Evolutionary conservation across 2,888 invertebrate genomes (phyloP).

Genomic region (Callyntrura guangdongensis): DNA sequence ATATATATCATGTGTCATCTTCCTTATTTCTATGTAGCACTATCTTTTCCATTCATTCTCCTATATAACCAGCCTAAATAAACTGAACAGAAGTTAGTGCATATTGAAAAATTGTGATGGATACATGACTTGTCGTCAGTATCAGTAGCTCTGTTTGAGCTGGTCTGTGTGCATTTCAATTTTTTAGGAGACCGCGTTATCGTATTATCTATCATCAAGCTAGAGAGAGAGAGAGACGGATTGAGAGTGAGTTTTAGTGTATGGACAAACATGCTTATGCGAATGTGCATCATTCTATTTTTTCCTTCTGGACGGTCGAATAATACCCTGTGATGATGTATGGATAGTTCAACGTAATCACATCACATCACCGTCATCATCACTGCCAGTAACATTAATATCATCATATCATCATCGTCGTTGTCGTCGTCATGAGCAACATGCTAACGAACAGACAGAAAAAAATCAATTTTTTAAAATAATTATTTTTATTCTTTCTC

Average conservation of each 20-base stretch:
- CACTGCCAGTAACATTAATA: neutral
- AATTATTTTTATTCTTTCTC: neutral
- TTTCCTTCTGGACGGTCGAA: neutral
- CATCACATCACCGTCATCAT: constrained; percentile 33
- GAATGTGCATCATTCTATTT: constrained; percentile 21
- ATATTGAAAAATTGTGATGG: neutral
- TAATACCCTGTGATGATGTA: neutral
- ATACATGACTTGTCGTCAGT: too few relatives aligned
- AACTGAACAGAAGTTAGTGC: neutral
- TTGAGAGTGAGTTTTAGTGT: neutral
- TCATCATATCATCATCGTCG: neutral
- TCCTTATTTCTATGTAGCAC: constrained; percentile 11
- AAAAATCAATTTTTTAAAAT: constrained; percentile 23
- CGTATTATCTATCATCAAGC: constrained; percentile 15
- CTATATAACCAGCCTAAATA: neutral
- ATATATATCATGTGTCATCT: constrained; percentile 22
- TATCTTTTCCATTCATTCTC: constrained; percentile 26
- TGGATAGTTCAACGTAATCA: neutral
- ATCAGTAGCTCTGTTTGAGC: neutral
- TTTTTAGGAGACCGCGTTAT: constrained; percentile 15
- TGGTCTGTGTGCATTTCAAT: constrained; percentile 14
- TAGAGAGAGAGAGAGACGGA: too few relatives aligned
- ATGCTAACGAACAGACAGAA: constrained; percentile 37
- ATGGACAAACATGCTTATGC: neutral
- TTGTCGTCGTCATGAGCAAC: neutral